These are phyloP conservation scores for Emydoidea blandingii DNA, from an alignment of 2,797 vertebrate species.

Conservation along the genomic window DNA sequence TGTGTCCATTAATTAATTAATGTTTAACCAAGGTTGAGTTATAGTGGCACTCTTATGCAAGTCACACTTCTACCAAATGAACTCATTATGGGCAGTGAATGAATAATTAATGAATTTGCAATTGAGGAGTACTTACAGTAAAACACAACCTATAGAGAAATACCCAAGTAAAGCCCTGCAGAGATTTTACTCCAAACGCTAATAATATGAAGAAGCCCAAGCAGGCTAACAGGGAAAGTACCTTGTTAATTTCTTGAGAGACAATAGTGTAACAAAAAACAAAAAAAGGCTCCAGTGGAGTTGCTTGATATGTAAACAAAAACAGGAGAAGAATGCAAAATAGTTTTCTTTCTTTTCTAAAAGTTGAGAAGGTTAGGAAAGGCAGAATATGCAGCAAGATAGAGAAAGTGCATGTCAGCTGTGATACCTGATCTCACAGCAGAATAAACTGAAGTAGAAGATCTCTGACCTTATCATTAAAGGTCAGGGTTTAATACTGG, in stretches of 20 bases:
- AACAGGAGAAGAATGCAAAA: neutral
- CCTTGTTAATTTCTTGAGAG: neutral
- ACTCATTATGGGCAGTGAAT: constrained; percentile 42
- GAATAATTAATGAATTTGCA: constrained; percentile 50
- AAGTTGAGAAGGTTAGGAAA: neutral
- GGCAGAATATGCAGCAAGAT: neutral
- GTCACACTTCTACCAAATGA: constrained; percentile 50
- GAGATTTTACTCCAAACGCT: constrained; percentile 28
- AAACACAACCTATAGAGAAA: constrained; percentile 30
- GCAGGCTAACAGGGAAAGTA: neutral
- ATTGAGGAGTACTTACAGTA: constrained; percentile 29
- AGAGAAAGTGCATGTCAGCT: neutral
- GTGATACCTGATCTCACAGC: neutral
- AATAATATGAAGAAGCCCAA: neutral
- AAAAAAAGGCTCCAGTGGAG: neutral
- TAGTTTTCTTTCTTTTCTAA: neutral
- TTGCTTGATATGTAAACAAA: constrained; percentile 24
- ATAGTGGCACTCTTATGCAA: neutral
- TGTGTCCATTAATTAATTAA: constrained; percentile 40
- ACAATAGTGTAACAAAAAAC: neutral
- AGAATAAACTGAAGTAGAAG: constrained; percentile 28
- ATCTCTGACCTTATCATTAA: neutral
- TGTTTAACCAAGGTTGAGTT: constrained; percentile 50
- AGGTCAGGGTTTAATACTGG: constrained; percentile 10
- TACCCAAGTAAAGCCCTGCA: neutral